Evolutionary conservation across 2,888 invertebrate species (phyloP), one percentile per base, ranked within the genome.

Genomic region (Spatulosminthurus flaviceps): DNA sequence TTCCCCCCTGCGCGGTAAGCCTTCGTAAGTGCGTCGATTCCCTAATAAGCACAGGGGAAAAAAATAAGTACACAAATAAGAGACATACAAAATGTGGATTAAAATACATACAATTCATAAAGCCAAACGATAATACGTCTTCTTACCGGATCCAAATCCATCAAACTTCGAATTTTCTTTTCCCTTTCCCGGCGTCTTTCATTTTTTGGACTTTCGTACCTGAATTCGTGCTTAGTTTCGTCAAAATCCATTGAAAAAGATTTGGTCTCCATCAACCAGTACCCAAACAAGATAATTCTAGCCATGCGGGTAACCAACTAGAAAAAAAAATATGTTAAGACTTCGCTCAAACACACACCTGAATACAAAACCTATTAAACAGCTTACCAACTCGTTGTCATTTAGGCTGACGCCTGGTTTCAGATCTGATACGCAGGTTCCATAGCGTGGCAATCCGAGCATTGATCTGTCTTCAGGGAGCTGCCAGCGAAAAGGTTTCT

Each of bases 381-480:
- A 34, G 24, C 77, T 77, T 60, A 78, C 77, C 77, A 78, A 16
- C 24, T 72, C 78, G 26, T 74, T 79, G 41, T 43, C 29, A 28
- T 74, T 66, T 5, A 73, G 22, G 9, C 0, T 29, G 21, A 60
- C 60, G 9, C 64, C 69, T 21, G 71, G 1, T 11, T 78, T 70
- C 1, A 71, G 42, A 22, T 66, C 43, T 28, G 73, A 64, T 7
- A 74, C 26, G 21, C 69, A 73, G 0, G 71, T 73, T 16, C 83
- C 73, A 13, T 81, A 78, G 0, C 76, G 60, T 0, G 81, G 79
- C 26, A 84, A 74, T 22, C 84, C 84, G 11, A 83, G 26, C 79
- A 83, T 79, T 21, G 83, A 83, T 16, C 84, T 80, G 66, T 84
- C 84, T 80, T 84, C 84, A 0, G 81, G 81, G 19, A 84, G 66